phyloP scores from a whole-genome alignment of 64 coral and sea anemone species.

The Pocillopora damicornis region DNA sequence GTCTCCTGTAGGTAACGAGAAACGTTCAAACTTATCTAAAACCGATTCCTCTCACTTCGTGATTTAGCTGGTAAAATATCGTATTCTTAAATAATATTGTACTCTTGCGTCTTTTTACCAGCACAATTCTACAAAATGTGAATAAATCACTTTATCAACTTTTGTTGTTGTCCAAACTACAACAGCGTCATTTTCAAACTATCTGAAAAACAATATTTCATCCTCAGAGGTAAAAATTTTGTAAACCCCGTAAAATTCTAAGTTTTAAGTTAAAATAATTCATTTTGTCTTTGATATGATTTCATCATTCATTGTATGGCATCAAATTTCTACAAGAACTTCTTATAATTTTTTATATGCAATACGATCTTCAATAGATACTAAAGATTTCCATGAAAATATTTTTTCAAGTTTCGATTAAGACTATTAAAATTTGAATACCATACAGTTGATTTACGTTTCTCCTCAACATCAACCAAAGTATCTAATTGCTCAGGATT shows the following conservation, averaged over 20 bases:
- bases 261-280: neutral
- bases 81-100: neutral
- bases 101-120: neutral
- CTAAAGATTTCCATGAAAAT: too few relatives aligned
- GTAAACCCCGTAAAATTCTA: neutral
- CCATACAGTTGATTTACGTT: neutral
- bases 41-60: neutral
- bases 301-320: neutral
- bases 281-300: neutral
- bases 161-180: neutral
- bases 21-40: neutral
- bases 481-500: conserved; percentile 76
- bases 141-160: neutral
- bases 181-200: neutral
- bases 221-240: neutral
- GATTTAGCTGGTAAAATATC: neutral
- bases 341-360: neutral
- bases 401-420: too few relatives aligned
- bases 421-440: too few relatives aligned
- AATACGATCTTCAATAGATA: neutral
- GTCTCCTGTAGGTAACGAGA: neutral
- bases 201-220: neutral
- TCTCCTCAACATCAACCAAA: neutral
- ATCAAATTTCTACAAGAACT: neutral
- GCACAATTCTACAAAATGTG: neutral